Evolutionary conservation across 2,797 vertebrate species (phyloP).

Genomic region (Gymnodraco acuticeps): DNA sequence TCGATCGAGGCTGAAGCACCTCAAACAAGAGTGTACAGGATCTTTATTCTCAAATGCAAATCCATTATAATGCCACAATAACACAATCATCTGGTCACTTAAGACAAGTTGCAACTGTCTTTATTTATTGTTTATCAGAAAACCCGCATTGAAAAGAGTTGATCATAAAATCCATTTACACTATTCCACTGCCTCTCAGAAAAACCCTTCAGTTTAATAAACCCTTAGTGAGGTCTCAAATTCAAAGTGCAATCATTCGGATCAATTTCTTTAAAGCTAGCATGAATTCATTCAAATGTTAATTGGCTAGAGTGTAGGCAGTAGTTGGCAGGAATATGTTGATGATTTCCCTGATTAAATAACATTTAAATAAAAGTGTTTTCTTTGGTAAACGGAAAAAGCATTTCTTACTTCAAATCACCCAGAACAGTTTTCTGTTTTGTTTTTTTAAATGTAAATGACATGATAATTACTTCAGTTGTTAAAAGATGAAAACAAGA

Average conservation of each 20-base stretch:
- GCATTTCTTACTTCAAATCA: conserved; percentile 31
- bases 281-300: conserved; percentile 65
- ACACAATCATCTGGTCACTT: conserved; percentile 21
- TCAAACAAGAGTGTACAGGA: conserved; percentile 9
- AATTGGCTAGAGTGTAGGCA: conserved; percentile 36
- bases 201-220: conserved; percentile 75
- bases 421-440: conserved; percentile 7
- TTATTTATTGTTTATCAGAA: conserved; percentile 42
- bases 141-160: conserved; percentile 41
- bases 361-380: not conserved
- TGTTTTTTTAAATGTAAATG: conserved; percentile 15
- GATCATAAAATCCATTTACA: conserved; percentile 51
- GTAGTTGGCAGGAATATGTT: conserved; percentile 39
- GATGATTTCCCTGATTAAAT: conserved; percentile 44
- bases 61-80: conserved; percentile 23
- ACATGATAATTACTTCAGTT: conserved; percentile 22
- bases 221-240: conserved; percentile 65
- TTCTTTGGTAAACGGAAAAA: conserved; percentile 37
- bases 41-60: conserved; percentile 27
- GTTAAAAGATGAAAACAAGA: conserved; percentile 31
- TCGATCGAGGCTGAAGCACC: conserved; percentile 5
- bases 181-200: conserved; percentile 45
- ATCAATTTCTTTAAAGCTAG: conserved; percentile 59
- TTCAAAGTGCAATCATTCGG: conserved; percentile 66
- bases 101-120: conserved; percentile 23